Evolutionary conservation across 1,140 invertebrate genomes (phyloP), one percentile per base, ranked within the genome.

Genomic region (Cyclina sinensis): DNA sequence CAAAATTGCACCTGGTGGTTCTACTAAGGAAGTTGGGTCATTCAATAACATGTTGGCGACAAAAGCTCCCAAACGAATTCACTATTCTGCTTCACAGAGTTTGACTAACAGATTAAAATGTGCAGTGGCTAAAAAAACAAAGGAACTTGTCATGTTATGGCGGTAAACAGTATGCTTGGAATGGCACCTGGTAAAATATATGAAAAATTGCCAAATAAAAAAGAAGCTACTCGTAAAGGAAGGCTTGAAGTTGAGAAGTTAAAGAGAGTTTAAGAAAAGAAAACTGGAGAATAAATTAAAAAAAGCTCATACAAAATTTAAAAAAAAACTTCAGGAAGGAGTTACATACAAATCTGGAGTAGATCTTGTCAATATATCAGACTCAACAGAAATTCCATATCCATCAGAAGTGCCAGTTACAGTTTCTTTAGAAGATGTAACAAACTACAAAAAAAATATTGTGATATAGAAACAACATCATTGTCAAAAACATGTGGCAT

Each of bases 391-490:
- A n/a, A n/a, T n/a, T n/a, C n/a, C n/a, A n/a, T n/a, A n/a, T n/a
- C n/a, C n/a, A n/a, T n/a, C n/a, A n/a, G n/a, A n/a, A n/a, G n/a
- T n/a, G n/a, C n/a, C n/a, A n/a, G n/a, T n/a, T n/a, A n/a, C n/a
- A n/a, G n/a, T n/a, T n/a, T n/a, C n/a, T n/a, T n/a, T n/a, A n/a
- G n/a, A n/a, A n/a, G n/a, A n/a, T n/a, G n/a, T n/a, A n/a, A n/a
- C n/a, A n/a, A n/a, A n/a, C n/a, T n/a, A n/a, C n/a, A n/a, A n/a
- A 27, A 24, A 62, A 62, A 35, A 57, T 79, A 35, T 24, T 79
- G 76, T 79, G 76, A 79, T n/a, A 79, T 79, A 1, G 76, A 79
- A 79, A 54, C 76, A 0, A 54, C 39, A 18, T 79, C 76, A 30
- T n/a, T 79, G 3, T 35, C 12, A 16, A 57, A 18, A n/a, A 9